These are phyloP conservation scores for Natrix natrix DNA, from an alignment of 2,797 vertebrate genomes.

Conservation along the genomic window DNA sequence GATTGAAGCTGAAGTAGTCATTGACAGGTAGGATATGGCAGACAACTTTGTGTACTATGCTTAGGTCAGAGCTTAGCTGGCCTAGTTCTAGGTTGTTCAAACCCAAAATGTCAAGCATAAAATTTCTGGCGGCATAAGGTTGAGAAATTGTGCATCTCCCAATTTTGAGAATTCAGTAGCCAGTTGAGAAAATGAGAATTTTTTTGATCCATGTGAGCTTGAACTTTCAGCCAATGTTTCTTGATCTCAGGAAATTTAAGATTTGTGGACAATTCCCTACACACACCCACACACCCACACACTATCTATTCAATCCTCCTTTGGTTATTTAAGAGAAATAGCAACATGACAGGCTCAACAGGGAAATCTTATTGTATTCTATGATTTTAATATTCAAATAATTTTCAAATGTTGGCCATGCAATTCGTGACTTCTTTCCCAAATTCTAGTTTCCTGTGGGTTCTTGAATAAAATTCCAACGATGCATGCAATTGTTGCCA, in stretches of 20 bases:
- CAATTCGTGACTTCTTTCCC: too few relatives aligned
- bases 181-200: too few relatives aligned
- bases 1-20: too few relatives aligned
- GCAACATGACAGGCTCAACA: background rate
- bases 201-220: background rate
- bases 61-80: too few relatives aligned
- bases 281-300: too few relatives aligned
- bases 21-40: too few relatives aligned
- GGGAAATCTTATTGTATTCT: background rate
- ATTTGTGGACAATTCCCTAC: background rate
- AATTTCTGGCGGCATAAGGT: too few relatives aligned
- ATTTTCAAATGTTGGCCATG: background rate
- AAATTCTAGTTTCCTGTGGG: background rate
- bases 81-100: too few relatives aligned
- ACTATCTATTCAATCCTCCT: background rate
- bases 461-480: background rate
- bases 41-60: too few relatives aligned
- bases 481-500: background rate
- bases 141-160: too few relatives aligned
- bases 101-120: too few relatives aligned
- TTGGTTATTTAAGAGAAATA: background rate
- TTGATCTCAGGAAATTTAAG: background rate
- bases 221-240: background rate
- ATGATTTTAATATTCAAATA: background rate
- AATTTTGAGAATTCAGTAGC: background rate